phyloP scores from a whole-genome alignment of 2,888 invertebrate species.

The Callimorpha dominula region DNA sequence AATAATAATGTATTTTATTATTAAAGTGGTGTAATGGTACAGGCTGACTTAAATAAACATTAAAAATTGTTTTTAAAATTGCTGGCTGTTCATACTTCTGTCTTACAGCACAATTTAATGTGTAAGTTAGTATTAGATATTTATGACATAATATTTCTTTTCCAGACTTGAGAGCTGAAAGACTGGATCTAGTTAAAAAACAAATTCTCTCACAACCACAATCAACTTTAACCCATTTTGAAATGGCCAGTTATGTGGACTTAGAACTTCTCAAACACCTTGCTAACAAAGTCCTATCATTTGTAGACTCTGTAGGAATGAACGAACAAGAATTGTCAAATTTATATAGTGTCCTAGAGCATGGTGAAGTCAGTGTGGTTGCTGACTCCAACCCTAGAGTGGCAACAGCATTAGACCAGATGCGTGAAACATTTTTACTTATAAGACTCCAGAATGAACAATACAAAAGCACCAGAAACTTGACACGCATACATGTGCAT shows the following conservation, averaged over 20 bases:
- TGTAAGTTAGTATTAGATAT: neutral
- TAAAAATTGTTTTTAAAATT: no score
- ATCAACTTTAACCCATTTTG: constrained; percentile 91
- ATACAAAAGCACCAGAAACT: constrained; percentile 80
- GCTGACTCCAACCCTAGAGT: constrained; percentile 93
- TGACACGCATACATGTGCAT: constrained; percentile 94
- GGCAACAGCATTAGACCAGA: constrained; percentile 93
- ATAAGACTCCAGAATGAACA: constrained; percentile 78
- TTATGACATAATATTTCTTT: constrained; percentile 34
- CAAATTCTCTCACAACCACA: constrained; percentile 88
- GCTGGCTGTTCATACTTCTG: neutral
- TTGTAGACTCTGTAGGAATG: constrained; percentile 94
- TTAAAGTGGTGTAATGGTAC: no score
- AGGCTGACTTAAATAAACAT: no score
- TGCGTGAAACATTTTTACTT: constrained; percentile 89
- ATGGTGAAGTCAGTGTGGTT: constrained; percentile 90
- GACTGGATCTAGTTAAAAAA: constrained; percentile 88
- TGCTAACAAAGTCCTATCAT: constrained; percentile 89
- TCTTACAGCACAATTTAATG: neutral
- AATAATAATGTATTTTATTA: no score
- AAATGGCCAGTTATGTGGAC: constrained; percentile 95
- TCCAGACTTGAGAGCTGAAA: constrained; percentile 88
- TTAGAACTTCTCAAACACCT: constrained; percentile 89
- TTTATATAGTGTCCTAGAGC: constrained; percentile 89
- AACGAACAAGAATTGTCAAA: constrained; percentile 95